Percentiles rank a stretch among this genome's conserved stretches.
phyloP scores from a whole-genome alignment of 2,113 vertebrate species.

The Pionites leucogaster region DNA sequence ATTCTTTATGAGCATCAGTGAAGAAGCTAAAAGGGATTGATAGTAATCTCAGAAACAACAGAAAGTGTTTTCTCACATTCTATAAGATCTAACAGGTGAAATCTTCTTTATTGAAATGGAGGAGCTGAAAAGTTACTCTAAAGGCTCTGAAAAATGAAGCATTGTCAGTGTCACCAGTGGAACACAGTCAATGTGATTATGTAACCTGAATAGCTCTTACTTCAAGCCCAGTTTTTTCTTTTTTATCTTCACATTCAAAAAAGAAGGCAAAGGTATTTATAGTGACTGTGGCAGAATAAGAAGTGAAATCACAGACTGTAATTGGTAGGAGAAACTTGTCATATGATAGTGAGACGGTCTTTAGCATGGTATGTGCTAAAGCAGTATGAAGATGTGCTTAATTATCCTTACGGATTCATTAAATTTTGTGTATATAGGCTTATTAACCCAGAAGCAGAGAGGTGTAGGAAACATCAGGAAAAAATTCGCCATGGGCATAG shows the following conservation, averaged over 20 bases:
- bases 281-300: not conserved
- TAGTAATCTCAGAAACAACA: not conserved
- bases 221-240: not conserved
- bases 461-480: not conserved
- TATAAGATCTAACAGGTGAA: not conserved
- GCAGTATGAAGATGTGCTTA: not conserved
- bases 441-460: not conserved
- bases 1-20: not conserved
- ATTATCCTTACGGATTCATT: not conserved
- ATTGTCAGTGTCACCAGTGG: not conserved
- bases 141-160: not conserved
- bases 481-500: not conserved
- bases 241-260: not conserved
- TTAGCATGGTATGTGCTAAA: not conserved
- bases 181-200: not conserved
- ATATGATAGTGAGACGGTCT: not conserved
- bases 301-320: not conserved
- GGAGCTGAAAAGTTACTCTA: not conserved
- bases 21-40: not conserved
- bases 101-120: not conserved
- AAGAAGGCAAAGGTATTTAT: not conserved
- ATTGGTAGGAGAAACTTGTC: not conserved
- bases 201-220: not conserved
- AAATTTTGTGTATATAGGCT: not conserved
- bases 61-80: not conserved